Percentiles rank a stretch among this genome's conserved stretches.
Conservation (phyloP, 2,113 vertebrate genomes). For the Podiceps cristatus region DNA sequence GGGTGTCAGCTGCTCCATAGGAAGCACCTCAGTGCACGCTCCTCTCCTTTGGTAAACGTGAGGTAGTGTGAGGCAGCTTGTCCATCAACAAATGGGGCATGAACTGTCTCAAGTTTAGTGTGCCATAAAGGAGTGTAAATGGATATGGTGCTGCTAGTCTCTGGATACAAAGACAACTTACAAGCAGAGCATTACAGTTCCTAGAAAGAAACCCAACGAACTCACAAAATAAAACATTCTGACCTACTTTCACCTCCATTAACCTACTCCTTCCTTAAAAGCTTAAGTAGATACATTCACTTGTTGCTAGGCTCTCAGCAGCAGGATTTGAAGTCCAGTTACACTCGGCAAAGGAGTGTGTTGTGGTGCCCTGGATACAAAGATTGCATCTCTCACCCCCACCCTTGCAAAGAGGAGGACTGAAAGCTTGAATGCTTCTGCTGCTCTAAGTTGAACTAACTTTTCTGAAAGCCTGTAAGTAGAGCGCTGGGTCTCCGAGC, state of each 20-base stretch:
- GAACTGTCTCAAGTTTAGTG: not conserved
- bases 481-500: not conserved
- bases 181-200: not conserved
- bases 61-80: not conserved
- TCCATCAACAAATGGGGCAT: not conserved
- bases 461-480: not conserved
- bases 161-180: not conserved
- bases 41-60: not conserved
- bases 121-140: not conserved
- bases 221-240: conserved; percentile 38
- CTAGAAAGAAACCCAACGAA: conserved; percentile 41
- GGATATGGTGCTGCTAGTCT: not conserved
- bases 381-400: not conserved
- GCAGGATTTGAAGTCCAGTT: conserved; percentile 10
- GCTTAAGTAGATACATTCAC: not conserved
- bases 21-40: not conserved
- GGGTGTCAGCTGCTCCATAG: not conserved
- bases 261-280: conserved; percentile 37
- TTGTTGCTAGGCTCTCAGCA: conserved; percentile 36
- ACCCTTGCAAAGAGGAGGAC: not conserved
- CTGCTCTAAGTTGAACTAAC: conserved; percentile 15
- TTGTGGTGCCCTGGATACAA: not conserved
- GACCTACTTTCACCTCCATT: conserved; percentile 17
- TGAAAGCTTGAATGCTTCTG: conserved; percentile 13
- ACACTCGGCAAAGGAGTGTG: not conserved